Evolutionary conservation across 2,888 invertebrate species (phyloP).

Genomic region (Cephus rjabovi): DNA sequence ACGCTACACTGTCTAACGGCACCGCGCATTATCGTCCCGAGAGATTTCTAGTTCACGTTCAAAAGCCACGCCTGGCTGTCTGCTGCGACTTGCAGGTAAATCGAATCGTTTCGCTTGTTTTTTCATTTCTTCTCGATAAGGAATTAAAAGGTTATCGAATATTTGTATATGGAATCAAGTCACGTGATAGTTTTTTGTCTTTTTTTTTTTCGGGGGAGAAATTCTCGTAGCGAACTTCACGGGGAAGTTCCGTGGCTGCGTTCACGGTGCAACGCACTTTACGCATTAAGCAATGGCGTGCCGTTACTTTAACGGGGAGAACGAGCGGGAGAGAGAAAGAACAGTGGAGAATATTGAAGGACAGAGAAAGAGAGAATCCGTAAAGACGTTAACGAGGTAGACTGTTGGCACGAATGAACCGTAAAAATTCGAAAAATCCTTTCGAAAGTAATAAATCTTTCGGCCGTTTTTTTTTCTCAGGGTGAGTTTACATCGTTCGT

Average conservation of each 20-base stretch:
- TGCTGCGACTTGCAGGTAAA: neutral
- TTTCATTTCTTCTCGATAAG: neutral
- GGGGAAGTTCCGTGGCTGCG: neutral
- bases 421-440: constrained; percentile 34
- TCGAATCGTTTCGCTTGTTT: neutral
- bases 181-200: too few relatives aligned
- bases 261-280: neutral
- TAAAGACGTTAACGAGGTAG: constrained; percentile 36
- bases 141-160: neutral
- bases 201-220: too few relatives aligned
- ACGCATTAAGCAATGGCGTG: neutral
- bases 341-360: neutral
- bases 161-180: neutral
- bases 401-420: constrained; percentile 33
- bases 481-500: neutral
- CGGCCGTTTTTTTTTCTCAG: neutral
- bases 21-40: neutral
- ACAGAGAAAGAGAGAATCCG: constrained; percentile 3
- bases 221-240: neutral
- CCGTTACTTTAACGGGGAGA: neutral
- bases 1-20: neutral
- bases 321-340: neutral
- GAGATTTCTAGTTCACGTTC: neutral
- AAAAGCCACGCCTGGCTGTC: neutral
- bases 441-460: constrained; percentile 16